Evolutionary conservation across 2,797 vertebrate genomes (phyloP).

Genomic region (Zalophus californianus): DNA sequence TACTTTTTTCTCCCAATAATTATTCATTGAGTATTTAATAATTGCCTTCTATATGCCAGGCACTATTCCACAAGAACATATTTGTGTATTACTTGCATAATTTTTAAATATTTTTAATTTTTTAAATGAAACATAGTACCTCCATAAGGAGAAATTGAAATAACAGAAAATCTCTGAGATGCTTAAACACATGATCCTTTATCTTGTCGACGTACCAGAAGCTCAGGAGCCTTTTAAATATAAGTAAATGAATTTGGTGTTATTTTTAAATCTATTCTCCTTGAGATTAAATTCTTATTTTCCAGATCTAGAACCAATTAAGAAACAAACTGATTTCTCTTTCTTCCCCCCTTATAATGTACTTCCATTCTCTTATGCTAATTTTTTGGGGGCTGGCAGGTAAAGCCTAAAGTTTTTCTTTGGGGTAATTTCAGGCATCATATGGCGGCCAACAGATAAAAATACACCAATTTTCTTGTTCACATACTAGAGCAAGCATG

Average conservation of each 20-base stretch:
- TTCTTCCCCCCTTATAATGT: not conserved
- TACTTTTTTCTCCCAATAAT: slow-evolving; percentile 36
- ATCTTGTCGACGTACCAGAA: slow-evolving; percentile 7
- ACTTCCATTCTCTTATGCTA: not conserved
- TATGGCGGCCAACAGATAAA: not conserved
- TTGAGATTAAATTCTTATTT: slow-evolving; percentile 33
- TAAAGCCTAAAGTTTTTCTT: slow-evolving; percentile 47
- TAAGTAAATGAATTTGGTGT: slow-evolving; percentile 6
- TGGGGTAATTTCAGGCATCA: slow-evolving; percentile 11
- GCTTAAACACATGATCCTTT: slow-evolving; percentile 30
- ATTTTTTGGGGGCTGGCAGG: not conserved
- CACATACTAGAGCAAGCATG: not conserved
- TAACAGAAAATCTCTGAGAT: slow-evolving; percentile 13
- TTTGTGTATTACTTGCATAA: slow-evolving; percentile 6
- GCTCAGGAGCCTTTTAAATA: not conserved
- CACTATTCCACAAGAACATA: slow-evolving; percentile 12
- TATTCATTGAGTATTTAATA: slow-evolving; percentile 57
- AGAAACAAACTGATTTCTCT: slow-evolving; percentile 21
- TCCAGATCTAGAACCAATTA: not conserved
- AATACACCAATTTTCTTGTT: slow-evolving; percentile 2
- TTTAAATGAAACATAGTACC: slow-evolving; percentile 36
- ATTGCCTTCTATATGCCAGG: not conserved
- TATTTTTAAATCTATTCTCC: slow-evolving; percentile 30
- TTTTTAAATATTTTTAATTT: slow-evolving; percentile 52
- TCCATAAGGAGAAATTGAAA: slow-evolving; percentile 15